Conservation (phyloP, 2,113 vertebrate species). For the Gallinago undulata region DNA sequence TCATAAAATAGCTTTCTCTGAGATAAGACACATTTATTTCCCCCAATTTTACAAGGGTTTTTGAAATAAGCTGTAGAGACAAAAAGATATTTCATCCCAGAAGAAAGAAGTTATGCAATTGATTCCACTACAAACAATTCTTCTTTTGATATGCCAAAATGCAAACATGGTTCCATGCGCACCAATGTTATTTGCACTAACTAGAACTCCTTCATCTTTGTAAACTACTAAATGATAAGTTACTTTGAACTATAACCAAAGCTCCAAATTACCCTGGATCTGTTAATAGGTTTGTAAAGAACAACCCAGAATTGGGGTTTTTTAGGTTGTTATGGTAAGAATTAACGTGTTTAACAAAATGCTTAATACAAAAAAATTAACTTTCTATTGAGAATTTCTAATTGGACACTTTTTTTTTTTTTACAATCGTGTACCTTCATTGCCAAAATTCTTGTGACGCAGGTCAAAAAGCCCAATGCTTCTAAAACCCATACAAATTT, state of each 20-base stretch:
- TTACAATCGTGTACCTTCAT: background rate
- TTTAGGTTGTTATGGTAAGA: background rate
- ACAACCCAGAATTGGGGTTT: background rate
- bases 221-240: background rate
- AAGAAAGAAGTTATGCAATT: background rate
- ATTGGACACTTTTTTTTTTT: background rate
- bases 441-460: background rate
- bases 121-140: background rate
- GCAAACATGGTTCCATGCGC: background rate
- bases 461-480: background rate
- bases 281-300: background rate
- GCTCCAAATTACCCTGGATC: background rate
- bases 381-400: background rate
- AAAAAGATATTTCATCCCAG: background rate
- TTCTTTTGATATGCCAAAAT: background rate
- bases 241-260: background rate
- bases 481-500: background rate
- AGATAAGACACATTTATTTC: background rate
- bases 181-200: background rate
- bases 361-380: background rate
- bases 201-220: background rate
- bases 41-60: background rate
- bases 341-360: background rate
- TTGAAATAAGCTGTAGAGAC: background rate
- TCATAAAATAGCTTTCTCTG: background rate